Evolutionary conservation across 2,797 vertebrate species (phyloP), one percentile per base, ranked within the genome.

Genomic region (Diceros bicornis): DNA sequence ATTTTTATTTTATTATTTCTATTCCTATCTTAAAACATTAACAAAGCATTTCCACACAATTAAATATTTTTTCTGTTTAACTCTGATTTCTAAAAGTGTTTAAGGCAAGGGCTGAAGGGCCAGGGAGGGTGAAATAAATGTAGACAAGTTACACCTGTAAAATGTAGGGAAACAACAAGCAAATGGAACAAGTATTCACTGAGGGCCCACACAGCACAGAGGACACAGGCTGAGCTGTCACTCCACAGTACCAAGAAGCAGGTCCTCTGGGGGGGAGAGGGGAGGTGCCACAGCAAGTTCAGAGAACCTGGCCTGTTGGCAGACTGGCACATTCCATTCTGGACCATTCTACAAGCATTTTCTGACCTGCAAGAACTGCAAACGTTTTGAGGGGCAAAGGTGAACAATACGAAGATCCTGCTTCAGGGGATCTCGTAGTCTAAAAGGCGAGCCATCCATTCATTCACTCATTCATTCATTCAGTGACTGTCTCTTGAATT

Each of bases 1-100:
- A n/a, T 64, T 92, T 93, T 69, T 50, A 95, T 96, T 88, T 69
- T 50, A 57, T 64, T 82, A 34, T 57, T 96, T 94, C 77, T 72
- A 87, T 90, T 66, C 29, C 41, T 52, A 66, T 25, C 18, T 87
- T 32, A 93, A 95, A 86, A 78, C 57, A 86, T 47, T 81, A 57
- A 55, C 18, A 83, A 81, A 86, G 6, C 4, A 71, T 71, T 82
- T 47, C 52, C 6, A 75, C 23, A 25, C 20, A 55, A 37, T 64
- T 4, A 2, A 47, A 64, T 92, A 55, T 64, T 86, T 91, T 74
- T 71, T 75, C 57, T 37, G 12, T 83, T 71, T 55, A 87, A 78
- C 14, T 74, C 17, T 95, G 5, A 74, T 71, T 91, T 69, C 66
- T 89, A 72, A 79, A 74, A 64, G 18, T 69, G 20, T 55, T 72